Evolutionary conservation across 2,888 invertebrate genomes (phyloP).

Genomic region (Drosophila robusta): DNA sequence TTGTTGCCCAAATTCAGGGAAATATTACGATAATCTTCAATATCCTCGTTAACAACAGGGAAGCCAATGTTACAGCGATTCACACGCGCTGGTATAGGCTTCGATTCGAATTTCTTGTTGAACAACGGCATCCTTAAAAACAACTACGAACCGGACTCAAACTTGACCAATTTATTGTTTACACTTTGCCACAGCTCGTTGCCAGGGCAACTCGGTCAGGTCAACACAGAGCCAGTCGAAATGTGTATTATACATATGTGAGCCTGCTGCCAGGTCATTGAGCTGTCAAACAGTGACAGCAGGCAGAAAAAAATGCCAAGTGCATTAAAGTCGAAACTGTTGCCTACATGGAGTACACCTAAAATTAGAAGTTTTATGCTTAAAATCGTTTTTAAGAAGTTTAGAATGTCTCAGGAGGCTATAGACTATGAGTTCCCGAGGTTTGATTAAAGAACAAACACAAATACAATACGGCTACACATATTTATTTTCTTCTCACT

Average conservation of each 20-base stretch:
- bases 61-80: slow-evolving; percentile 81
- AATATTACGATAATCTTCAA: slow-evolving; percentile 83
- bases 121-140: slow-evolving; percentile 82
- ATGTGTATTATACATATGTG: neutral
- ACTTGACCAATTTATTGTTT: slow-evolving; percentile 31
- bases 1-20: slow-evolving; percentile 82
- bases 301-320: slow-evolving; percentile 24
- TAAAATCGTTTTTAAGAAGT: neutral
- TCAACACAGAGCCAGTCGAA: slow-evolving; percentile 32
- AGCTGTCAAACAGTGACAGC: slow-evolving; percentile 51
- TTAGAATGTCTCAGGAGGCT: slow-evolving; percentile 62
- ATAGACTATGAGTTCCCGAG: slow-evolving; percentile 29
- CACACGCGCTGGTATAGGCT: slow-evolving; percentile 79
- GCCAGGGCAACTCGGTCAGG: slow-evolving; percentile 54
- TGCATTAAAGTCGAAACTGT: slow-evolving; percentile 12
- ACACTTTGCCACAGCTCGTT: slow-evolving; percentile 33
- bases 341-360: neutral
- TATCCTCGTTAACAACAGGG: slow-evolving; percentile 80
- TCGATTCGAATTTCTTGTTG: slow-evolving; percentile 84
- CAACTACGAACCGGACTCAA: slow-evolving; percentile 6
- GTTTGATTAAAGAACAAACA: slow-evolving; percentile 19
- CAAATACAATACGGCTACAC: neutral
- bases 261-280: slow-evolving; percentile 17
- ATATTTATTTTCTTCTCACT: neutral
- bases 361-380: slow-evolving; percentile 3